Evolutionary conservation across 2,797 vertebrate species (phyloP).

Genomic region (Eidolon dupreanum): DNA sequence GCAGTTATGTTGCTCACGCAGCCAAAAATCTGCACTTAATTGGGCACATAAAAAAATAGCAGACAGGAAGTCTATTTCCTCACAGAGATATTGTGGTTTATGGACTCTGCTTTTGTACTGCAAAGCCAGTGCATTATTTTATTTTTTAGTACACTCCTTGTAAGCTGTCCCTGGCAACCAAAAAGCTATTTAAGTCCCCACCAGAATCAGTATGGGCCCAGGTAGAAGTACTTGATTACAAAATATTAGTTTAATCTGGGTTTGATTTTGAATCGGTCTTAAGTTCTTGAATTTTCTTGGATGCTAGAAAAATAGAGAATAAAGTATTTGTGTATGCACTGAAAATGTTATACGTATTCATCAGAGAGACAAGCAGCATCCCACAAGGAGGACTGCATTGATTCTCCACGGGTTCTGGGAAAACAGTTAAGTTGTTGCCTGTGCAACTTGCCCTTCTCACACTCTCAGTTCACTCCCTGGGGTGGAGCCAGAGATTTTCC

Average conservation of each 20-base stretch:
- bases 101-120: slow-evolving; percentile 71
- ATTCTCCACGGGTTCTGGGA: slow-evolving; percentile 10
- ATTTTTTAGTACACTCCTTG: slow-evolving; percentile 78
- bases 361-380: background rate
- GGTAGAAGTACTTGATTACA: slow-evolving; percentile 43
- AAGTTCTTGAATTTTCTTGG: slow-evolving; percentile 40
- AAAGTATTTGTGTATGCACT: background rate
- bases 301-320: background rate
- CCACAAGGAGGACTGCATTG: background rate
- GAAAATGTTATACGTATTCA: background rate
- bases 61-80: slow-evolving; percentile 87
- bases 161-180: slow-evolving; percentile 70
- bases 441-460: background rate
- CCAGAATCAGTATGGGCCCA: slow-evolving; percentile 49
- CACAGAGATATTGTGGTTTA: slow-evolving; percentile 84
- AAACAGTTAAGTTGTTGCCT: slow-evolving; percentile 39
- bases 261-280: slow-evolving; percentile 27
- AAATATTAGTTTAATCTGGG: slow-evolving; percentile 42
- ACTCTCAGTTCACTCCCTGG: background rate
- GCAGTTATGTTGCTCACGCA: slow-evolving; percentile 65
- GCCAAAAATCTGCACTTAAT: slow-evolving; percentile 87
- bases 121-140: slow-evolving; percentile 73
- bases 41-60: slow-evolving; percentile 83
- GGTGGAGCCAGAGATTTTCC: background rate
- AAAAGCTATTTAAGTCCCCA: slow-evolving; percentile 24